phyloP scores from a whole-genome alignment of 2,113 vertebrate species.

The Mormyrus lacerda region DNA sequence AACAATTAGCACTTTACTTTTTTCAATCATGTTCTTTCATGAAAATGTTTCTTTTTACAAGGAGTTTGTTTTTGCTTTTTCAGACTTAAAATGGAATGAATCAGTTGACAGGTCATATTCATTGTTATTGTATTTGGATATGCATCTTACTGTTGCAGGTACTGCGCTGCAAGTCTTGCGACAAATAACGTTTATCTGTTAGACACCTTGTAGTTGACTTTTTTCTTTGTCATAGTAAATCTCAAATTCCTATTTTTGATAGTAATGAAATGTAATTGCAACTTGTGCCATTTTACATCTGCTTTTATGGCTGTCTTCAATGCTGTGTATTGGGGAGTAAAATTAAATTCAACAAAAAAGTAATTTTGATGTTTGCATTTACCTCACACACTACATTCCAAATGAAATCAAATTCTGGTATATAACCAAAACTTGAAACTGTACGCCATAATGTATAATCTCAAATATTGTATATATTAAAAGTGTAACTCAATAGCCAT shows the following conservation, averaged over 20 bases:
- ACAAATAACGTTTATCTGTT: constrained; percentile 49
- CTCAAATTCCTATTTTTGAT: constrained; percentile 86
- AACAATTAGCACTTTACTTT: constrained; percentile 38
- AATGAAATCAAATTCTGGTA: constrained; percentile 68
- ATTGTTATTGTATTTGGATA: background rate
- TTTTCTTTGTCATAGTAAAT: constrained; percentile 79
- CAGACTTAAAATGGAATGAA: constrained; percentile 21
- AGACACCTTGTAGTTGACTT: constrained; percentile 61
- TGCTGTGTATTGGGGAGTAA: constrained; percentile 59
- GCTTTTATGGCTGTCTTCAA: constrained; percentile 59
- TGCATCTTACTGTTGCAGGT: constrained; percentile 47
- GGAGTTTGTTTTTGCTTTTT: background rate
- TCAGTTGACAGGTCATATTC: background rate
- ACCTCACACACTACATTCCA: constrained; percentile 99
- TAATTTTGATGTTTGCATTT: constrained; percentile 94
- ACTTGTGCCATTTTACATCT: constrained; percentile 74
- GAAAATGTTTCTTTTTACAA: background rate
- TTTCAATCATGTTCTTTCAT: constrained; percentile 38
- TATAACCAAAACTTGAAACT: constrained; percentile 92
- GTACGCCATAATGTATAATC: constrained; percentile 75
- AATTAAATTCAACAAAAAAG: constrained; percentile 61
- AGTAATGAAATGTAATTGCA: constrained; percentile 63
- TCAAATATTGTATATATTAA: constrained; percentile 68
- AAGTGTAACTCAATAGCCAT: constrained; percentile 79
- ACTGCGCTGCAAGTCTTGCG: constrained; percentile 55